These are phyloP conservation scores for Drosophila differens DNA, from an alignment of 2,888 invertebrate genomes.

Conservation along the genomic window DNA sequence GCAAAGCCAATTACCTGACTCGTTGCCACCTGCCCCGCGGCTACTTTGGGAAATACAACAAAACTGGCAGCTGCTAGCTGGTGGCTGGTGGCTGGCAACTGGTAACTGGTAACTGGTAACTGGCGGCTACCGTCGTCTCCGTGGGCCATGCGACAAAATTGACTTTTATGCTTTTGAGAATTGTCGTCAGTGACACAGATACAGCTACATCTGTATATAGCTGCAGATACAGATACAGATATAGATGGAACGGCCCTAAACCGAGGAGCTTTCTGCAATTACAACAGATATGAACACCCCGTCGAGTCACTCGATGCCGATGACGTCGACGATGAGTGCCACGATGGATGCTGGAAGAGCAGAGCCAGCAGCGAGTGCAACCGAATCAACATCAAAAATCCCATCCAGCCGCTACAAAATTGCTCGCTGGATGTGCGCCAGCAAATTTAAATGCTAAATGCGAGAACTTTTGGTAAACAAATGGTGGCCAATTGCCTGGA, in stretches of 20 bases:
- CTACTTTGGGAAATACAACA: slow-evolving; percentile 60
- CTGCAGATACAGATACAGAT: slow-evolving; percentile 27
- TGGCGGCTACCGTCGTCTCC: slow-evolving; percentile 55
- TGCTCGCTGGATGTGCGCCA: slow-evolving; percentile 7
- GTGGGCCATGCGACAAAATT: slow-evolving; percentile 78
- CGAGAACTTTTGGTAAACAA: slow-evolving; percentile 72
- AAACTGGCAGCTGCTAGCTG: slow-evolving; percentile 39
- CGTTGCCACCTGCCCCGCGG: slow-evolving; percentile 39
- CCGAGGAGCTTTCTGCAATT: slow-evolving; percentile 48
- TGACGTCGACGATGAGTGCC: slow-evolving; percentile 2
- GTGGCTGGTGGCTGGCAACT: slow-evolving; percentile 45
- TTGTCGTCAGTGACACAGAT: slow-evolving; percentile 74
- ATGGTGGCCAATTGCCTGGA: slow-evolving; percentile 51
- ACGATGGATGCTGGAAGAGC: background rate
- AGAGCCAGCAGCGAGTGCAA: slow-evolving; percentile 6
- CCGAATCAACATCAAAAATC: slow-evolving; percentile 24
- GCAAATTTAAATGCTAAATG: slow-evolving; percentile 55
- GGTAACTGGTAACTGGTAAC: slow-evolving; percentile 21
- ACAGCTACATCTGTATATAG: slow-evolving; percentile 32
- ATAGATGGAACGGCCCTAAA: slow-evolving; percentile 5
- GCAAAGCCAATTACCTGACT: slow-evolving; percentile 75
- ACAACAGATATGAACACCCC: slow-evolving; percentile 54
- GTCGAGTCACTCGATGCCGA: slow-evolving; percentile 61
- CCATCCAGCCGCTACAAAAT: slow-evolving; percentile 16
- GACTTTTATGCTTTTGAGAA: slow-evolving; percentile 78